Percentiles rank a stretch among this genome's conserved stretches.
phyloP scores from a whole-genome alignment of 1,140 invertebrate genomes.

The Steinernema khuongi region DNA sequence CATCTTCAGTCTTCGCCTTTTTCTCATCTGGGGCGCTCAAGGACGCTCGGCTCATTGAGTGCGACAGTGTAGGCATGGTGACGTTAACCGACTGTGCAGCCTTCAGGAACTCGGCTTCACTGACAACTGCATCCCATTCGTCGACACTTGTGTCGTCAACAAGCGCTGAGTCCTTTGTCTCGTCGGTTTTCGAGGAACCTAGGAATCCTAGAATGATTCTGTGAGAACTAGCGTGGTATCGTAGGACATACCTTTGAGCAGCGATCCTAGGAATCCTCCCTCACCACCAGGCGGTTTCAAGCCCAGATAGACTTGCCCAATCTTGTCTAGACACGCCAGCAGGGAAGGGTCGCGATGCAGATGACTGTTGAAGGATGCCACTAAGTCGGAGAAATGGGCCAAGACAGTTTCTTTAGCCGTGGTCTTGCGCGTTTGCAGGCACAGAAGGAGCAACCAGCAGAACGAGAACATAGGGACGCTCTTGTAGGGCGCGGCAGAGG shows the following conservation, averaged over 20 bases:
- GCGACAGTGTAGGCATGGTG: not conserved
- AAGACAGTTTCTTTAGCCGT: not conserved
- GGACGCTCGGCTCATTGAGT: not conserved
- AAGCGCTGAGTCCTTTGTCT: not conserved
- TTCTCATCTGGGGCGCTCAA: constrained; percentile 5
- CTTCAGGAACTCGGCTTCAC: not conserved
- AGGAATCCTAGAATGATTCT: not conserved
- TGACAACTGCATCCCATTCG: not conserved
- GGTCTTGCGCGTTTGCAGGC: not conserved
- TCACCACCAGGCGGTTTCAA: not conserved
- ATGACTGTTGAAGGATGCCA: not conserved
- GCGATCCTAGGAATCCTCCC: not conserved
- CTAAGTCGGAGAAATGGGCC: not conserved
- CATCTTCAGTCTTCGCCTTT: not conserved
- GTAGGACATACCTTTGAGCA: not conserved
- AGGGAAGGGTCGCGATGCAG: not conserved
- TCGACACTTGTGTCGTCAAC: not conserved
- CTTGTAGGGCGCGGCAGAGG: not conserved
- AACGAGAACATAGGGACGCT: not conserved
- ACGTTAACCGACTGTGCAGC: not conserved
- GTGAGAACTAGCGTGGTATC: too few relatives aligned
- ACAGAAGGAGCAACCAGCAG: not conserved
- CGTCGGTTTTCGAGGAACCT: not conserved
- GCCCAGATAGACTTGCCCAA: not conserved
- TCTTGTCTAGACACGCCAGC: not conserved